These are phyloP conservation scores for Masnerella sp. DNA, from an alignment of 2,888 invertebrate species.

Conservation along the genomic window DNA sequence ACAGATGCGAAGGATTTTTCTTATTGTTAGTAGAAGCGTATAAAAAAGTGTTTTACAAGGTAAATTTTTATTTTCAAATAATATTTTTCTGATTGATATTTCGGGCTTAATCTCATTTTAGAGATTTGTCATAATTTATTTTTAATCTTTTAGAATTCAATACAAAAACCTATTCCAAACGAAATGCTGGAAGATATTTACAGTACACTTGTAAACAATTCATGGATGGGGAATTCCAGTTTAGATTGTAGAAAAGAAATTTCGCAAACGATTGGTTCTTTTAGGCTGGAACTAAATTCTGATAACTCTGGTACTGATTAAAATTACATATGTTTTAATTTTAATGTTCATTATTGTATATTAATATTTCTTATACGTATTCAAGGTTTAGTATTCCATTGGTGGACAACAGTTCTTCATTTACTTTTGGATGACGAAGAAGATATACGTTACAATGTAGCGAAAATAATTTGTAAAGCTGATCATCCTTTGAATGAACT, in stretches of 20 bases:
- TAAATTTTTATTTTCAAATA: slow-evolving; percentile 7
- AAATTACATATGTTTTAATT: no score
- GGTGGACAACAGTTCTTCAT: slow-evolving; percentile 74
- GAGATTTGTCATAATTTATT: no score
- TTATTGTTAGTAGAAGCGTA: slow-evolving; percentile 1
- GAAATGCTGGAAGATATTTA: slow-evolving; percentile 46
- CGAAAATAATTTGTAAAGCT: slow-evolving; percentile 62
- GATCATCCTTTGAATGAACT: slow-evolving; percentile 43
- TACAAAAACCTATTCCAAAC: slow-evolving; percentile 14
- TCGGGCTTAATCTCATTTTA: no score
- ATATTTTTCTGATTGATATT: no score
- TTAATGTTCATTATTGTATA: background rate
- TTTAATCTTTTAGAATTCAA: slow-evolving; percentile 6
- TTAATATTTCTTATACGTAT: slow-evolving; percentile 55
- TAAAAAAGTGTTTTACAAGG: slow-evolving; percentile 4
- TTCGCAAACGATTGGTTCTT: background rate
- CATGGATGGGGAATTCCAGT: slow-evolving; percentile 68
- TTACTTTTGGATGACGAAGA: slow-evolving; percentile 71
- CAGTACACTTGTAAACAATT: slow-evolving; percentile 64
- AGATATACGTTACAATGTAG: slow-evolving; percentile 66
- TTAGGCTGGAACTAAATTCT: slow-evolving; percentile 51
- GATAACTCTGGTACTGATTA: slow-evolving; percentile 48
- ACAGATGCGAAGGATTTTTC: slow-evolving; percentile 56
- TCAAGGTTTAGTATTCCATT: slow-evolving; percentile 64
- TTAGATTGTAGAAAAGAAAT: slow-evolving; percentile 68